Evolutionary conservation across 2,888 invertebrate genomes (phyloP), one percentile per base, ranked within the genome.

Genomic region (Acleris cristana): DNA sequence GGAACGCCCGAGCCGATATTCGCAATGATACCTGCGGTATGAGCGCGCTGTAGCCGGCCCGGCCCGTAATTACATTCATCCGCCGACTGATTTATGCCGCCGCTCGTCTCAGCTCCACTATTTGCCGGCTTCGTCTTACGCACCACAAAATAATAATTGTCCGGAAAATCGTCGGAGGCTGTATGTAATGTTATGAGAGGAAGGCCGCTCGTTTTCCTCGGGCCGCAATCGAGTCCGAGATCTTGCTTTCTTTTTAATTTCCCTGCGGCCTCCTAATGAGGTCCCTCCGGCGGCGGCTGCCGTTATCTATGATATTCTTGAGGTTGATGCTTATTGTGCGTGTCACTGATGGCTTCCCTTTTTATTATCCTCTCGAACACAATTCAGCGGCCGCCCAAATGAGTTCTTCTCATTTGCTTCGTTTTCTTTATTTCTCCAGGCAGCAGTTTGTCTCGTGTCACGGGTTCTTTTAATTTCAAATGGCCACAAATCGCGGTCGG

Each of bases 301-400:
- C 86, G 90, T 92, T 92, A 91, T 92, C 92, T 92, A 92, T 92
- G 92, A 92, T 92, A 92, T 92, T 92, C 90, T 92, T 90, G 92
- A 91, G 92, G 92, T 92, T 92, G 92, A 92, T 92, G 92, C 92
- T 92, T 90, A 92, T 92, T 92, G 92, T 92, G 92, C 92, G 92
- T 92, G 92, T 92, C 92, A 92, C 92, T 92, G 92, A 92, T 92
- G 91, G 89, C 87, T 90, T 91, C 91, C 90, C 85, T 92, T 91
- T 90, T 92, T 92, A 91, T 92, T 92, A 89, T 91, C 90, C 92
- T 90, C 92, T 91, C 90, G 90, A 92, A 92, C 87, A 92, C 92
- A 89, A 92, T 92, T 92, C 89, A 88, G 90, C 83, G 89, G 87
- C 86, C 87, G 87, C 85, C 88, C 86, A 90, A 92, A 92, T 90